phyloP scores from a whole-genome alignment of 2,888 invertebrate genomes.

The Phaedon cochleariae region DNA sequence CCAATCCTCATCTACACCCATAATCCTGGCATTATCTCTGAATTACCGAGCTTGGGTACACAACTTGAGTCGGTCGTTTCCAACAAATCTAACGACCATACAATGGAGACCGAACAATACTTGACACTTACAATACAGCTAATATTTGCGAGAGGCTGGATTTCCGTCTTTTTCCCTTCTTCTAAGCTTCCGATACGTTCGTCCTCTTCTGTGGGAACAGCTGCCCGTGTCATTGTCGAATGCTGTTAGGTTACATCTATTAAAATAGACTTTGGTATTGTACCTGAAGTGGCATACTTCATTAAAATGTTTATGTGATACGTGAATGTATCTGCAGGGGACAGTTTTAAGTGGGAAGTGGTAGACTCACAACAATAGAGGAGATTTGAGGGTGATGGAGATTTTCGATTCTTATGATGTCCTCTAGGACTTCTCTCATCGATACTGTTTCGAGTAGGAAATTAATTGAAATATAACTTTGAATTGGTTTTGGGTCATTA shows the following conservation, averaged over 20 bases:
- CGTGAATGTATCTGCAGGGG: constrained; percentile 53
- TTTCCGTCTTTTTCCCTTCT: constrained; percentile 48
- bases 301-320: constrained; percentile 62
- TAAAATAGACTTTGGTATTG: constrained; percentile 61
- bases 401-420: neutral
- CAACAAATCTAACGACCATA: constrained; percentile 60
- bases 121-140: constrained; percentile 63
- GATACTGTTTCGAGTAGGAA: too few relatives aligned
- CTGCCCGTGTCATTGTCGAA: constrained; percentile 58
- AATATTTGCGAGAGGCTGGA: constrained; percentile 58
- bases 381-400: neutral
- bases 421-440: too few relatives aligned
- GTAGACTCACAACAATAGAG: neutral
- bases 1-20: constrained; percentile 40
- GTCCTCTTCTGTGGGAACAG: constrained; percentile 53
- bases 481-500: too few relatives aligned
- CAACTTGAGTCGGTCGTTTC: constrained; percentile 48
- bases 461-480: too few relatives aligned
- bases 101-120: constrained; percentile 59
- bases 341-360: constrained; percentile 44
- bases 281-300: constrained; percentile 60
- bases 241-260: constrained; percentile 60
- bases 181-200: constrained; percentile 30
- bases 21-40: constrained; percentile 51
- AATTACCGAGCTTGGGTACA: constrained; percentile 46